phyloP scores from a whole-genome alignment of 1,140 invertebrate species.

The Cyrtorhinus lividipennis region DNA sequence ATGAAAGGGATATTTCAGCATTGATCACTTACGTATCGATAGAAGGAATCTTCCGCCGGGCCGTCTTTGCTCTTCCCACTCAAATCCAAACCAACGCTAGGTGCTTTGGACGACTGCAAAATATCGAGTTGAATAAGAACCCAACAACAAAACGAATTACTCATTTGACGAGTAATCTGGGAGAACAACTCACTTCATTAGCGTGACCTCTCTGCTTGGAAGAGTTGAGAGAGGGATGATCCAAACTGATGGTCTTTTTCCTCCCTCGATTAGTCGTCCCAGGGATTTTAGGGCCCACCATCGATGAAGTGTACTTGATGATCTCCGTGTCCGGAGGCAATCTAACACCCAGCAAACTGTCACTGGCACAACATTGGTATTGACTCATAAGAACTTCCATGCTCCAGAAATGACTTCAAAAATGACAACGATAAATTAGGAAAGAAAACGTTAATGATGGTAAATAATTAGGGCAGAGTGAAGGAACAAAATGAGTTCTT shows the following conservation, averaged over 20 bases:
- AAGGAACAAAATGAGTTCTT: no score
- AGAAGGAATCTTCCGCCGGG: constrained; percentile 31
- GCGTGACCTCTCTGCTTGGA: background rate
- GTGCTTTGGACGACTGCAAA: constrained; percentile 12
- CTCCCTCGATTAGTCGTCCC: constrained; percentile 65
- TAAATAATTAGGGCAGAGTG: no score
- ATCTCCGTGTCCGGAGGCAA: constrained; percentile 78
- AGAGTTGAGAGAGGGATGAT: constrained; percentile 44
- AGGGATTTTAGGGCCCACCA: constrained; percentile 64
- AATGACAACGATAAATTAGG: no score
- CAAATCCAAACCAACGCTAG: constrained; percentile 15
- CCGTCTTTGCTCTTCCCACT: constrained; percentile 34
- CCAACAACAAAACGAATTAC: no score
- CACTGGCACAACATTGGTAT: background rate
- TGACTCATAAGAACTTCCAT: background rate
- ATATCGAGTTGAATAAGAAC: no score
- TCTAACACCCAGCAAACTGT: constrained; percentile 28
- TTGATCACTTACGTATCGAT: constrained; percentile 19
- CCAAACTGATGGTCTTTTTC: constrained; percentile 72
- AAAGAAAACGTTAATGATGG: no score
- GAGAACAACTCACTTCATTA: background rate
- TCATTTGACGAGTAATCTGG: no score
- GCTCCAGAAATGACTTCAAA: no score
- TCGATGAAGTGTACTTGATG: constrained; percentile 72
- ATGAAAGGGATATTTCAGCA: background rate